Evolutionary conservation across 2,888 invertebrate species (phyloP), one percentile per base, ranked within the genome.

Genomic region (Sympetrum striolatum): DNA sequence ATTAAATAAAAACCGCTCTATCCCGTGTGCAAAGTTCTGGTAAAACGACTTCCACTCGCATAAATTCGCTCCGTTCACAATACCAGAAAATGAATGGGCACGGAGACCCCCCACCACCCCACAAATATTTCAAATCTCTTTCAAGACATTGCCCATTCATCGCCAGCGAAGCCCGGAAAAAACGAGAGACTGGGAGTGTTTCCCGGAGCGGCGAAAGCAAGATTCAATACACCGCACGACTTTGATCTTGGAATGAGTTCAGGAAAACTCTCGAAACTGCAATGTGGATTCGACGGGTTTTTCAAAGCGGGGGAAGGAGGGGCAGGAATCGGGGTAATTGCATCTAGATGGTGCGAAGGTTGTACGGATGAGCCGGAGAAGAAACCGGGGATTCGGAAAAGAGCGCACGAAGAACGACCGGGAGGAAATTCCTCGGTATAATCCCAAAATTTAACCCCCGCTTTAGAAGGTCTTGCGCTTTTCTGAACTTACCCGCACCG

Each of bases 391-490:
- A 82, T 53, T 48, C 5, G 58, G 8, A 14, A 48, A 25, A 25
- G 31, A 48, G 48, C 15, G 15, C 60, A n/a, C 10, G 25, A 8
- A 31, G 14, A 81, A 6, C 2, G 12, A 12, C 2, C 2, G 31
- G 25, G 73, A 73, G 73, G 25, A 12, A 73, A 31, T 73, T 73
- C 31, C 31, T 73, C 58, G 31, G 58, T 15, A 35, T 53, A 48
- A 48, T 53, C 58, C 58, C 35, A 58, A 82, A 82, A 82, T 82
- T 82, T 48, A 82, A 82, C 58, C 58, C 15, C 37, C 81, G 81
- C 48, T 48, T n/a, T n/a, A n/a, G n/a, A 22, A 25, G 64, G 64
- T 73, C 73, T 73, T 31, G 73, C 73, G 73, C 31, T 73, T 73
- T 73, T 25, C 73, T n/a, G 25, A 31, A 73, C n/a, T 60, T 60